phyloP scores from a whole-genome alignment of 2,888 invertebrate species.

The Drosophila neotestacea region DNA sequence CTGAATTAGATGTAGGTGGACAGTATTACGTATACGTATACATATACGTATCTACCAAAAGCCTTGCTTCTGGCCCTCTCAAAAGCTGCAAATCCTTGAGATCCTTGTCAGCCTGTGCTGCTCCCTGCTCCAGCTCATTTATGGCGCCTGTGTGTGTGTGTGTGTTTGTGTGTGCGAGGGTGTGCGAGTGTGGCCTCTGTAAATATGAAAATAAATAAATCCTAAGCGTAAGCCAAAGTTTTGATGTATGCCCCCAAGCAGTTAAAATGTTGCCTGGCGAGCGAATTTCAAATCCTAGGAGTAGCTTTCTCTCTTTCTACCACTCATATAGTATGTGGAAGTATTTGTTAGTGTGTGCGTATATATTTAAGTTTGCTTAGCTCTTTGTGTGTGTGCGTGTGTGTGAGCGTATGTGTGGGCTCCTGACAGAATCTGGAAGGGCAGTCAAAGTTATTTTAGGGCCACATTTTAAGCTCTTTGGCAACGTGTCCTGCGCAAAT shows the following conservation, averaged over 20 bases:
- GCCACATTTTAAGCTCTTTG: conserved; percentile 80
- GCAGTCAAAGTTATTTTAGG: conserved; percentile 78
- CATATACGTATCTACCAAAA: conserved; percentile 30
- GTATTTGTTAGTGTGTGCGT: conserved; percentile 15
- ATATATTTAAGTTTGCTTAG: conserved; percentile 11
- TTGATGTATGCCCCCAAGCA: conserved; percentile 81
- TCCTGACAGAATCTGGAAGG: conserved; percentile 54
- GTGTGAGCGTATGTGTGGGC: conserved; percentile 25
- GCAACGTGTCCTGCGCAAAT: conserved; percentile 75
- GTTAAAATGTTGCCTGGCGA: conserved; percentile 70
- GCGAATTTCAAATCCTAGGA: conserved; percentile 73
- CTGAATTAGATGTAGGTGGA: conserved; percentile 75
- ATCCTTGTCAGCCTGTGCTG: conserved; percentile 67
- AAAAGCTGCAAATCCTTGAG: conserved; percentile 82
- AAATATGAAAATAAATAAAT: conserved; percentile 83
- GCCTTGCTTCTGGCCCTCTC: conserved; percentile 35
- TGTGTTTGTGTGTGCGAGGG: conserved; percentile 24
- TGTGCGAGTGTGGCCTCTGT: conserved; percentile 59
- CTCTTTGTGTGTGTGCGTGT: background rate
- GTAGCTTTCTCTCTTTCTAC: conserved; percentile 25
- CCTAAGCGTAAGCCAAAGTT: conserved; percentile 80
- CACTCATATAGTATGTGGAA: background rate
- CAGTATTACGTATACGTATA: conserved; percentile 29
- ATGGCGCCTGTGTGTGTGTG: conserved; percentile 27
- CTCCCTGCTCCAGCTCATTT: conserved; percentile 53